Evolutionary conservation across 1,140 invertebrate genomes (phyloP).

Genomic region (Eueides isabella): DNA sequence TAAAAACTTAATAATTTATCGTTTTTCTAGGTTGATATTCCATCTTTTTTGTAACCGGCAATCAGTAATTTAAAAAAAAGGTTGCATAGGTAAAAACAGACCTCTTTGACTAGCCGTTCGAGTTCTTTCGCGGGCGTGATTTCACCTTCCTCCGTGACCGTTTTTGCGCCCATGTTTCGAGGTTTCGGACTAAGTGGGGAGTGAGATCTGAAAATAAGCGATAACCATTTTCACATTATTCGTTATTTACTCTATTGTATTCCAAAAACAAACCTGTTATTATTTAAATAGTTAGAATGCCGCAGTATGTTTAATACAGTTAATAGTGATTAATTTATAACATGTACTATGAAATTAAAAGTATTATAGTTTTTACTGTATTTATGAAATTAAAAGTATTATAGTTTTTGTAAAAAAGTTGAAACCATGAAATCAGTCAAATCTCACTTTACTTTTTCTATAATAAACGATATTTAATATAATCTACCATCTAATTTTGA

Average conservation of each 20-base stretch:
- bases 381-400: too few relatives aligned
- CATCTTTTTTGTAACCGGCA: background rate
- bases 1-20: background rate
- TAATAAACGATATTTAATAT: background rate
- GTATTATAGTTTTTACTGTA: too few relatives aligned
- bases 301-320: too few relatives aligned
- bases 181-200: constrained; percentile 83
- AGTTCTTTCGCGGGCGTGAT: constrained; percentile 84
- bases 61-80: background rate
- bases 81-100: constrained; percentile 49
- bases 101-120: constrained; percentile 85
- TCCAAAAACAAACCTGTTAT: background rate
- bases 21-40: background rate
- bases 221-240: background rate
- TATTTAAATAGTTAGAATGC: background rate
- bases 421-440: background rate
- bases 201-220: constrained; percentile 78
- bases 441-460: background rate
- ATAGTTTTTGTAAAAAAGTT: background rate
- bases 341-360: background rate
- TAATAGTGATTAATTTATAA: background rate
- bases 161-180: constrained; percentile 81
- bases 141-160: constrained; percentile 80
- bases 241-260: background rate
- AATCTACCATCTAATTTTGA: background rate